Evolutionary conservation across 2,797 vertebrate genomes (phyloP).

Genomic region (Clamator glandarius): DNA sequence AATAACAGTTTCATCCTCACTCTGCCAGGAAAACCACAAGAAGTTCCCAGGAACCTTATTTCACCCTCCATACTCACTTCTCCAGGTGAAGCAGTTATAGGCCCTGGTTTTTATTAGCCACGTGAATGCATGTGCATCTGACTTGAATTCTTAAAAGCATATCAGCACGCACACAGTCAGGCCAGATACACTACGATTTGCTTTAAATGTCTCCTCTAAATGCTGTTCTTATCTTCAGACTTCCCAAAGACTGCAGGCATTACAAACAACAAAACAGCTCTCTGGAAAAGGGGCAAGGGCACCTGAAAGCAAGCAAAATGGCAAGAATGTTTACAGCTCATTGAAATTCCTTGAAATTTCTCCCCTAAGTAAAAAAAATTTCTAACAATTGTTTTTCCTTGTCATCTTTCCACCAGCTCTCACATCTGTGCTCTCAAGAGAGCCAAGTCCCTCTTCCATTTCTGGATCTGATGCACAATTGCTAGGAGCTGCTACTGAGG

Average conservation of each 20-base stretch:
- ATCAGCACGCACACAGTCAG: not conserved
- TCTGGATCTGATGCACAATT: not conserved
- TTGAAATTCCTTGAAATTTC: constrained; percentile 35
- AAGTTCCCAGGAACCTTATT: constrained; percentile 29
- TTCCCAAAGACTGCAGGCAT: not conserved
- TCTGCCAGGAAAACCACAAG: constrained; percentile 31
- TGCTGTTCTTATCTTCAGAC: not conserved
- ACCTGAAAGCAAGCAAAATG: constrained; percentile 1
- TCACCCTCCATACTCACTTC: not conserved
- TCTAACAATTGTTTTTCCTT: constrained; percentile 34
- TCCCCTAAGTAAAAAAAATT: constrained; percentile 24
- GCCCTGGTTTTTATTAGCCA: not conserved
- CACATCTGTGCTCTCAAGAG: not conserved
- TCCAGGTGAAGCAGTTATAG: not conserved
- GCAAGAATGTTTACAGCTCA: constrained; percentile 1
- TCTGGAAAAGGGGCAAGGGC: constrained; percentile 18
- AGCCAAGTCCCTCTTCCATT: not conserved
- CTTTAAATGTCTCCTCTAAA: constrained; percentile 29
- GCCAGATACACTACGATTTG: not conserved
- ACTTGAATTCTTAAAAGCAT: not conserved
- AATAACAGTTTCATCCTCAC: constrained; percentile 57
- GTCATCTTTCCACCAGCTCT: constrained; percentile 14
- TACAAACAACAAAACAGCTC: constrained; percentile 10
- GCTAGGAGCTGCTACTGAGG: not conserved
- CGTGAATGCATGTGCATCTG: not conserved